These are phyloP conservation scores for Drosophila macrospina DNA, from an alignment of 2,888 invertebrate species.

Conservation along the genomic window DNA sequence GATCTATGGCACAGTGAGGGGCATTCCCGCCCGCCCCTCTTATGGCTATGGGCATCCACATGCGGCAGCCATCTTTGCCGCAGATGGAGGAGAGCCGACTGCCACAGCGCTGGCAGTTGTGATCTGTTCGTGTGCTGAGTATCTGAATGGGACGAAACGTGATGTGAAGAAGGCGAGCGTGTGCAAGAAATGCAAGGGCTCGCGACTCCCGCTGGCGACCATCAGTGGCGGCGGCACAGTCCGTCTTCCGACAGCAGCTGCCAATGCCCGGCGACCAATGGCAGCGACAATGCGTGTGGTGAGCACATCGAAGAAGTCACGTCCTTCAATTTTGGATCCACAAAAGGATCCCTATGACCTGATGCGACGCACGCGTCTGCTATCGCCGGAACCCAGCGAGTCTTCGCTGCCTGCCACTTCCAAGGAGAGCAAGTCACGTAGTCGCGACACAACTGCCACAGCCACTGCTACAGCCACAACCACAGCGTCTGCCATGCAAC, in stretches of 20 bases:
- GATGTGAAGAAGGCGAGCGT: conserved; percentile 90
- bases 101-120: conserved; percentile 88
- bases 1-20: conserved; percentile 92
- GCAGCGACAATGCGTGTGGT: conserved; percentile 88
- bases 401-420: conserved; percentile 8
- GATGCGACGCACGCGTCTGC: conserved; percentile 91
- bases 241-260: conserved; percentile 84
- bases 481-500: conserved; percentile 80
- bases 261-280: conserved; percentile 71
- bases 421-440: conserved; percentile 77
- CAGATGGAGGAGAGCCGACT: conserved; percentile 56
- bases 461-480: conserved; percentile 82
- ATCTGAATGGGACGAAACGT: conserved; percentile 91
- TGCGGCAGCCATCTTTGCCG: conserved; percentile 77
- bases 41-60: conserved; percentile 69
- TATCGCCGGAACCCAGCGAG: conserved; percentile 87
- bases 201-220: conserved; percentile 90
- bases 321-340: conserved; percentile 89
- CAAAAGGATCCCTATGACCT: conserved; percentile 92
- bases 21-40: conserved; percentile 86
- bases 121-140: conserved; percentile 93
- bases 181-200: conserved; percentile 94
- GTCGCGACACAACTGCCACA: conserved; percentile 85
- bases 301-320: conserved; percentile 86
- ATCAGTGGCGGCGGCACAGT: conserved; percentile 89